A percentile compares a stretch with the other conserved stretches of the same genome.
These are phyloP conservation scores for Hypsibius dujardini DNA, from an alignment of 1,140 invertebrate genomes.

Conservation along the genomic window DNA sequence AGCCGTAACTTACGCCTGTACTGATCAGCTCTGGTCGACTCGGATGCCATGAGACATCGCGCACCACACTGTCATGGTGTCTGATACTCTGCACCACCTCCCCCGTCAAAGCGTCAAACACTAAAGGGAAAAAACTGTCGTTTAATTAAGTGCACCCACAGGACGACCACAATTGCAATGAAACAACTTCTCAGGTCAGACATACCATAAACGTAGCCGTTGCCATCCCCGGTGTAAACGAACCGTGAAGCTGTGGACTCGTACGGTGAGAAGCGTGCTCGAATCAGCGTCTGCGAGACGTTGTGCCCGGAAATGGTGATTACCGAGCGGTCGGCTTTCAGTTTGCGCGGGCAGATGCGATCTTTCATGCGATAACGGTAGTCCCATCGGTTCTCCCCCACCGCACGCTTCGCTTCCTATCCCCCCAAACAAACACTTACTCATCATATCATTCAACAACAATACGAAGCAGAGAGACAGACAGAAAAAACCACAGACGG, in stretches of 20 bases:
- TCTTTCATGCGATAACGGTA: background rate
- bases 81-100: slow-evolving; percentile 43
- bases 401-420: slow-evolving; percentile 38
- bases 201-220: slow-evolving; percentile 56
- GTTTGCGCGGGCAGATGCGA: slow-evolving; percentile 2
- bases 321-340: slow-evolving; percentile 12
- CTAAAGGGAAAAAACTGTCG: slow-evolving; percentile 42
- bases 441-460: background rate
- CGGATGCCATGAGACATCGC: slow-evolving; percentile 73
- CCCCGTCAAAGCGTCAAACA: slow-evolving; percentile 63
- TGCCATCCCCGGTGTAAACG: slow-evolving; percentile 67
- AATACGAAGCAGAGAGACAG: slow-evolving; percentile 14
- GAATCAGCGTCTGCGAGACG: slow-evolving; percentile 59
- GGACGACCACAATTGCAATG: too few species aligned
- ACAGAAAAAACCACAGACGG: background rate
- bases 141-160: too few species aligned
- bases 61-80: slow-evolving; percentile 52
- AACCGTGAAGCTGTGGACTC: slow-evolving; percentile 61
- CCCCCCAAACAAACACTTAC: slow-evolving; percentile 35
- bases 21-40: slow-evolving; percentile 51
- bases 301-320: slow-evolving; percentile 44
- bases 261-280: slow-evolving; percentile 64
- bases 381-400: slow-evolving; percentile 48
- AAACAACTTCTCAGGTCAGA: too few species aligned
- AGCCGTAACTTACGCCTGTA: slow-evolving; percentile 53